A percentile compares a stretch with the other conserved stretches of the same genome.
Conservation (phyloP, 35 echinoderm and acorn worm genomes). For the Strongylocentrotus purpuratus region DNA sequence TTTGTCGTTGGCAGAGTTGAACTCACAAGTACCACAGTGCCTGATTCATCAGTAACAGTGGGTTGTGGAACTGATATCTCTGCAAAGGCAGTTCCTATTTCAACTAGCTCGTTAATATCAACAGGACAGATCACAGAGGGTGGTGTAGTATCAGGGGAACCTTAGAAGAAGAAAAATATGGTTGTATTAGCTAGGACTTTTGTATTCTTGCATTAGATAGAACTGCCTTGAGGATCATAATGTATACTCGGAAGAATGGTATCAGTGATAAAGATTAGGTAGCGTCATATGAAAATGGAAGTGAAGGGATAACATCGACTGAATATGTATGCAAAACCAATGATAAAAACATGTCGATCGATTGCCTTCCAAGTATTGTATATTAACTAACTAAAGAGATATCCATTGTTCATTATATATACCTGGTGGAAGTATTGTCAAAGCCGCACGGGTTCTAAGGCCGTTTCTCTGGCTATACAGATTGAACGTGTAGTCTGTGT, state of each 20-base stretch:
- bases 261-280: too few relatives aligned
- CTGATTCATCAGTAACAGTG: not conserved
- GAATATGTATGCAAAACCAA: too few relatives aligned
- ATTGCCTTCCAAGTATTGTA: too few relatives aligned
- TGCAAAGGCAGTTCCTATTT: not conserved
- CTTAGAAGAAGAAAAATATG: not conserved
- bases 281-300: too few relatives aligned
- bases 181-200: too few relatives aligned
- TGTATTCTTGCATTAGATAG: too few relatives aligned
- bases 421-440: not conserved
- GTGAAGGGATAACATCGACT: too few relatives aligned
- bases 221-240: too few relatives aligned
- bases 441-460: not conserved
- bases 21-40: not conserved
- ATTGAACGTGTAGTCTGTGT: not conserved
- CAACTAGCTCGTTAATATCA: not conserved
- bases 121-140: not conserved
- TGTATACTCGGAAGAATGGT: too few relatives aligned
- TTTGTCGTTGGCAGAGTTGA: not conserved
- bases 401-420: not conserved
- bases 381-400: too few relatives aligned
- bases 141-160: not conserved
- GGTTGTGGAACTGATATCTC: not conserved
- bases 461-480: conserved; percentile 28
- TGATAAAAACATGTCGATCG: too few relatives aligned